Conservation (phyloP, 1,140 invertebrate species). For the Sipha flava region DNA sequence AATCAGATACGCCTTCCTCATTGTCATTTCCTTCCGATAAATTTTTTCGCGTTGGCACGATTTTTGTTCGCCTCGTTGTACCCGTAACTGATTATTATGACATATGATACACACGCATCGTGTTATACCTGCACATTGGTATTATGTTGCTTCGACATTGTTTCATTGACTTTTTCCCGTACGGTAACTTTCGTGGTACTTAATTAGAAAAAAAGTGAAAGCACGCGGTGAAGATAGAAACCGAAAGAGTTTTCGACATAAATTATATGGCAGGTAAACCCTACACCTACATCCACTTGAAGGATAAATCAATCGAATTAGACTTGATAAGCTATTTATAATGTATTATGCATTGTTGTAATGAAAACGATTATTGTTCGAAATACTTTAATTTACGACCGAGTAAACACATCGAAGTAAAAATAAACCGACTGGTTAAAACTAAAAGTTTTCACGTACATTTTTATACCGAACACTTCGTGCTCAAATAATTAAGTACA, state of each 20-base stretch:
- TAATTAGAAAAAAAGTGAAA: neutral
- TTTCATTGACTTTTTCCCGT: neutral
- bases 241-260: neutral
- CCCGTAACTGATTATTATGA: neutral
- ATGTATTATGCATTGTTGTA: no score
- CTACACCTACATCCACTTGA: no score
- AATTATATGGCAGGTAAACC: no score
- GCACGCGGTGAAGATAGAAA: neutral
- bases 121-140: neutral
- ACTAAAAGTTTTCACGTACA: no score
- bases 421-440: no score
- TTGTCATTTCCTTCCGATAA: neutral
- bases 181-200: neutral
- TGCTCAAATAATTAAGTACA: no score
- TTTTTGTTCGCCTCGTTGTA: neutral
- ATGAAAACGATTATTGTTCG: no score
- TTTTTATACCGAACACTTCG: no score
- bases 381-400: no score
- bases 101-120: neutral
- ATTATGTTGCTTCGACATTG: neutral
- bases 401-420: no score
- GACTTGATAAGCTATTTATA: no score
- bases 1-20: neutral
- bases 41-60: neutral
- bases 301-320: no score